Evolutionary conservation across 2,797 vertebrate genomes (phyloP).

Genomic region (Poecilia wingei): DNA sequence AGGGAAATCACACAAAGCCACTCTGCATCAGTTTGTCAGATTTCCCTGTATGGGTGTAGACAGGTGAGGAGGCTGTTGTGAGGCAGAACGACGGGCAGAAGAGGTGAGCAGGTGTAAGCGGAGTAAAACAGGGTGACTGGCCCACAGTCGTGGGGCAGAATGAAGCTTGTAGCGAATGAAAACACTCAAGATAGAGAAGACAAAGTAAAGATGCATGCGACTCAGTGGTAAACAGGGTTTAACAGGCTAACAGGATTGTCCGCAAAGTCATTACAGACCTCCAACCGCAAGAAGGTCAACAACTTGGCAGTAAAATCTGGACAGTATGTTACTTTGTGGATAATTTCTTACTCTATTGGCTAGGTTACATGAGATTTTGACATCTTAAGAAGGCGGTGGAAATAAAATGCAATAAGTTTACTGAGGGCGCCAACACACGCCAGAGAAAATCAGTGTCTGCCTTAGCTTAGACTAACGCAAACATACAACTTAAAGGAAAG

Average conservation of each 20-base stretch:
- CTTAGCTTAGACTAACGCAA: conserved; percentile 6
- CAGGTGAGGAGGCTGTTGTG: conserved; percentile 70
- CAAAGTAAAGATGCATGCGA: conserved; percentile 69
- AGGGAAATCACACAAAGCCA: conserved; percentile 39
- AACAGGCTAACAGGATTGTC: conserved; percentile 75
- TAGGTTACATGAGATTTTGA: not conserved
- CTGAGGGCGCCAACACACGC: conserved; percentile 37
- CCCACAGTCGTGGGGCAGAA: conserved; percentile 69
- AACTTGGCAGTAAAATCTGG: conserved; percentile 37
- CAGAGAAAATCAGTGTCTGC: conserved; percentile 27
- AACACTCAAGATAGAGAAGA: conserved; percentile 71
- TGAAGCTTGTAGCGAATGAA: conserved; percentile 72
- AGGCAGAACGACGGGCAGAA: conserved; percentile 80
- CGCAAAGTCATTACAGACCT: conserved; percentile 70
- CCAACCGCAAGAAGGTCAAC: conserved; percentile 66
- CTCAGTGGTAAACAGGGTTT: conserved; percentile 72
- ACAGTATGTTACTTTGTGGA: conserved; percentile 12
- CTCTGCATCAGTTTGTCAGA: conserved; percentile 48
- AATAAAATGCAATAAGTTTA: conserved; percentile 46
- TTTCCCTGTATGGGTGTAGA: conserved; percentile 61
- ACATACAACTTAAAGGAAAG: not conserved
- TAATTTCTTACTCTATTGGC: not conserved
- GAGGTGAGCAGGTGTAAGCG: conserved; percentile 75
- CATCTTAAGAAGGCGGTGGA: not conserved
- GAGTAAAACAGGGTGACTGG: conserved; percentile 65